A percentile compares a stretch with the other conserved stretches of the same genome.
Evolutionary conservation across 2,888 invertebrate genomes (phyloP).

Genomic region (Podotricha telesiphe): DNA sequence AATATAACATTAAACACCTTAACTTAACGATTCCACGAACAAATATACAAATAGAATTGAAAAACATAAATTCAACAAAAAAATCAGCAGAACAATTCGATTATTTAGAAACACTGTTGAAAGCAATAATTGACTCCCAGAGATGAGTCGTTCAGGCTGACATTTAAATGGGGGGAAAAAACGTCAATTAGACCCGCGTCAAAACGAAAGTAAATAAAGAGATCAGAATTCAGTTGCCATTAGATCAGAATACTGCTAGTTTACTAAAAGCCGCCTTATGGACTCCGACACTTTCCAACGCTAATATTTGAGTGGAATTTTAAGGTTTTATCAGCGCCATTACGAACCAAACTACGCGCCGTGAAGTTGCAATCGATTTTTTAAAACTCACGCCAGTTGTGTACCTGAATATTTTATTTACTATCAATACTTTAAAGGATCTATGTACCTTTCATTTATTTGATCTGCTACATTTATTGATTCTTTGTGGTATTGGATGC

Average conservation of each 20-base stretch:
- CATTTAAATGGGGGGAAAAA: slow-evolving; percentile 43
- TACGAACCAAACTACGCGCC: slow-evolving; percentile 36
- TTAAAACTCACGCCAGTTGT: slow-evolving; percentile 18
- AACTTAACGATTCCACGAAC: neutral
- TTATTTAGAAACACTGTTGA: slow-evolving; percentile 34
- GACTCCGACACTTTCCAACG: slow-evolving; percentile 56
- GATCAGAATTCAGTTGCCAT: slow-evolving; percentile 29
- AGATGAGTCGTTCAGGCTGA: slow-evolving; percentile 38
- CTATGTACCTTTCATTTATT: neutral
- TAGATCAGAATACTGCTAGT: slow-evolving; percentile 38
- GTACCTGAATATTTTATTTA: slow-evolving; percentile 17
- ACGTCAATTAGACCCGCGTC: slow-evolving; percentile 42
- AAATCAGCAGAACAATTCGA: slow-evolving; percentile 20
- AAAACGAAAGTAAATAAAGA: slow-evolving; percentile 40
- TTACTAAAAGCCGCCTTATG: slow-evolving; percentile 51
- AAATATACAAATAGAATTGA: neutral
- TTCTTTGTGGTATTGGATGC: neutral
- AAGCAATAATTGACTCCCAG: slow-evolving; percentile 38
- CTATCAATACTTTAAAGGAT: slow-evolving; percentile 8
- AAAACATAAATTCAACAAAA: neutral
- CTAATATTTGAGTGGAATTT: slow-evolving; percentile 54
- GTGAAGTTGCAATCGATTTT: slow-evolving; percentile 17
- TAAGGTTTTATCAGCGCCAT: slow-evolving; percentile 51
- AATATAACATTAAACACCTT: neutral
- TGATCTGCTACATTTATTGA: neutral